These are phyloP conservation scores for Onychostoma macrolepis DNA, from an alignment of 2,113 vertebrate species.

Conservation along the genomic window DNA sequence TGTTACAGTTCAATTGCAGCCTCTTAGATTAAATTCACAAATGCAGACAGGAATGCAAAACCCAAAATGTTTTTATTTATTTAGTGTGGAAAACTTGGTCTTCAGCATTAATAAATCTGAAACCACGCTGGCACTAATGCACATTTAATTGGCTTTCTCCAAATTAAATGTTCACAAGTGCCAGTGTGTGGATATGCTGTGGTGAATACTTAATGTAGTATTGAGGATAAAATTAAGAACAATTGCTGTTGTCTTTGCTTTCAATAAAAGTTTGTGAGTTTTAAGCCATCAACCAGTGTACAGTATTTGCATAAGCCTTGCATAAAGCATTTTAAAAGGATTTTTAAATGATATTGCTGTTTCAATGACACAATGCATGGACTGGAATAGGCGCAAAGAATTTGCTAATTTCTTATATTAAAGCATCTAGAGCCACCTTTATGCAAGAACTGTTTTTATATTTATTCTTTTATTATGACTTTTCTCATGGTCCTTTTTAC, in stretches of 20 bases:
- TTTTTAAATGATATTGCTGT: neutral
- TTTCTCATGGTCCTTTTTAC: neutral
- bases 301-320: neutral
- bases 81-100: neutral
- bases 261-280: neutral
- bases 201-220: slow-evolving; percentile 7
- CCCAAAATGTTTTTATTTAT: slow-evolving; percentile 11
- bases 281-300: neutral
- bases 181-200: neutral
- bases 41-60: slow-evolving; percentile 1
- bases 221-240: neutral
- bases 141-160: slow-evolving; percentile 28
- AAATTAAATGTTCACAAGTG: slow-evolving; percentile 5
- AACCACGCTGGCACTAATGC: slow-evolving; percentile 12
- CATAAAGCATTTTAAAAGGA: neutral
- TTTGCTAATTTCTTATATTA: neutral
- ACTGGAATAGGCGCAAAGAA: neutral
- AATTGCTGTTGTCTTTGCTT: neutral
- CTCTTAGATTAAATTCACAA: neutral
- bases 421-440: neutral
- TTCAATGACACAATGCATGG: neutral
- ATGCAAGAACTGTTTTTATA: neutral
- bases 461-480: slow-evolving; percentile 1
- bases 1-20: neutral
- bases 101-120: slow-evolving; percentile 16